A percentile compares a stretch with the other conserved stretches of the same genome.
Evolutionary conservation across 2,113 vertebrate genomes (phyloP).

Genomic region (Xenus cinereus): DNA sequence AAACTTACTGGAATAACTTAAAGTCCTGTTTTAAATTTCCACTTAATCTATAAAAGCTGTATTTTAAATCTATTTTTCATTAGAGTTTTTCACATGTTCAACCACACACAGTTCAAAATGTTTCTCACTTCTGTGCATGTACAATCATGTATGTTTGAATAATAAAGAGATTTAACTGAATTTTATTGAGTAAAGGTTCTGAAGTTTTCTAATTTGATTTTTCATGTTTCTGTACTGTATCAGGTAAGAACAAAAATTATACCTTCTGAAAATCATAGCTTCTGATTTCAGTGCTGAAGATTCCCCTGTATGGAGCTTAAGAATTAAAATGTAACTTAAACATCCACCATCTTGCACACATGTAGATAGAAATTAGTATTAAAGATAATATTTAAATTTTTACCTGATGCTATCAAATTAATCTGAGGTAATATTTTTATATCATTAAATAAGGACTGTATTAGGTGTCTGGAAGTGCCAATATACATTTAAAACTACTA

Average conservation of each 20-base stretch:
- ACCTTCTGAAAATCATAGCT: neutral
- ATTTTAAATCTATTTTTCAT: neutral
- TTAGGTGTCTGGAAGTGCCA: neutral
- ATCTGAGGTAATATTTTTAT: neutral
- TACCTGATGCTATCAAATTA: neutral
- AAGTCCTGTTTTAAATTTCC: neutral
- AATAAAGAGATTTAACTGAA: neutral
- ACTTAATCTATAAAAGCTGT: neutral
- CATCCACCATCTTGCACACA: neutral
- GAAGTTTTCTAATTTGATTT: neutral
- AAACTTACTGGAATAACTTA: neutral
- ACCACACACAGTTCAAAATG: neutral
- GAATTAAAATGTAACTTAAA: neutral
- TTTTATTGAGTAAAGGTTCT: neutral
- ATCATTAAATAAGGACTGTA: neutral
- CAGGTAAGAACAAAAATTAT: neutral
- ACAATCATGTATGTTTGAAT: neutral
- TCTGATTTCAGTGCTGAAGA: neutral
- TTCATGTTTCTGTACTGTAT: neutral
- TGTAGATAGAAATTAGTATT: neutral
- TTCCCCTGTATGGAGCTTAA: neutral
- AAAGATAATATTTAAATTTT: neutral
- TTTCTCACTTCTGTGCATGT: neutral
- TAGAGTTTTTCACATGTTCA: neutral
- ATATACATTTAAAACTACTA: neutral